Evolutionary conservation across 2,113 vertebrate genomes (phyloP).

Genomic region (Oreamnos americanus): DNA sequence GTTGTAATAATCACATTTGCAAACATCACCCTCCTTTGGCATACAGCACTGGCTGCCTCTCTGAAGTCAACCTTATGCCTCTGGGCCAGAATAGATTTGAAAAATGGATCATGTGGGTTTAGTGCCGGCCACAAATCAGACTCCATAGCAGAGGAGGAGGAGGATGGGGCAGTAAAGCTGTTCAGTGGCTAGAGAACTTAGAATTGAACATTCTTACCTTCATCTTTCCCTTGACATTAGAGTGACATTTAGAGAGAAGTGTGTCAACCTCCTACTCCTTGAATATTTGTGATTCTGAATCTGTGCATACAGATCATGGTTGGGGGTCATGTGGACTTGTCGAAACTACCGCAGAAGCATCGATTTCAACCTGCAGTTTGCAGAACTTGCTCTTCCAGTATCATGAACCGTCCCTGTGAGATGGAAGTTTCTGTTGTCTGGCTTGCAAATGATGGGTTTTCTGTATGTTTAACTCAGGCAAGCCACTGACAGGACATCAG

Average conservation of each 20-base stretch:
- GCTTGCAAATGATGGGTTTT: background rate
- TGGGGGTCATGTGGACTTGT: background rate
- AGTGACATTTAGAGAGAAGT: background rate
- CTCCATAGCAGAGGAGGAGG: background rate
- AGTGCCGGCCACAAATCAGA: background rate
- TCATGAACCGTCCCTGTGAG: background rate
- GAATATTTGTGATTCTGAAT: background rate
- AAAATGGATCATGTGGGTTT: background rate
- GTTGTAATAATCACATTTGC: background rate
- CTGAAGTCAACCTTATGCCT: background rate
- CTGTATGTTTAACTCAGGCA: background rate
- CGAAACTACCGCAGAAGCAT: background rate
- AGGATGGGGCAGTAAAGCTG: background rate
- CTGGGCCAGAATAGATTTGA: background rate
- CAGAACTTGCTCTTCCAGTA: background rate
- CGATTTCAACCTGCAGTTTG: background rate
- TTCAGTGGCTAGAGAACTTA: background rate
- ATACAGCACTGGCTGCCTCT: background rate
- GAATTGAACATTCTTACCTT: background rate
- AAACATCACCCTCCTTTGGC: background rate
- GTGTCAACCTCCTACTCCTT: background rate
- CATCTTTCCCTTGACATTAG: background rate
- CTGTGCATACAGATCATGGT: fast-evolving
- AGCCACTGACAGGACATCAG: background rate
- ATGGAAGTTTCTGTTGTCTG: background rate